Base-by-base conservation (phyloP, 1,140 invertebrate species). In the Steinernema khuongi region DNA sequence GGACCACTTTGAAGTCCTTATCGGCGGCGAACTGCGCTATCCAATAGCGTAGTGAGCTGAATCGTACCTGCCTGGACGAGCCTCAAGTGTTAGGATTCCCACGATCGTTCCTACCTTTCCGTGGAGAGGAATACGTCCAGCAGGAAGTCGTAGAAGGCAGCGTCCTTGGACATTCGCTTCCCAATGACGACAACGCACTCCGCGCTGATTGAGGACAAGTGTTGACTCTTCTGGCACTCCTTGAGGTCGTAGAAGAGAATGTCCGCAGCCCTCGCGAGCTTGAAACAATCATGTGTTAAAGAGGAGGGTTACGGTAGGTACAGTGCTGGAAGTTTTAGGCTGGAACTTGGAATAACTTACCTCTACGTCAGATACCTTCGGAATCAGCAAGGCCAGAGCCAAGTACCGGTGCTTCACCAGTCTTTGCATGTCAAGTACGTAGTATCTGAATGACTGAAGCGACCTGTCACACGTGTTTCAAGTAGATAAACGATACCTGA, bases 181-280 rank as follows among this genome's bases (percentile, higher is more conserved):
- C 50, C 50, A 22, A 60, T 60, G 50, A 22, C 50, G 4, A 60
- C 19, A 22, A 60, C 50, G 50, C 50, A 60, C 26, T 60, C 50
- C 19, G 50, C 11, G 50, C 14, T 60, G 7, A 60, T 60, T 22
- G 50, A 60, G 7, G 50, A 60, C 7, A 60, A 22, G 26, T 60
- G 50, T 22, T 60, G 50, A 22, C 26, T 14, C 11, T 60, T 60
- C 50, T 60, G 50, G 50, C 50, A 60, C 11, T 26, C 22, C 19
- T 60, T 60, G 11, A 60, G 50, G 50, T 60, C 50, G 50, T 60
- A 60, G 50, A 60, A 60, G 14, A 60, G 22, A 26, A 60, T 60
- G 2, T 60, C 50, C 50, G 26, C 14, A 22, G 14, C 50, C 14
- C 26, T 60, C 50, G 4, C 22, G 26, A 60, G 50, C 50, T 60